Conservation (phyloP, 2,113 vertebrate genomes). For the Cichladusa arquata region DNA sequence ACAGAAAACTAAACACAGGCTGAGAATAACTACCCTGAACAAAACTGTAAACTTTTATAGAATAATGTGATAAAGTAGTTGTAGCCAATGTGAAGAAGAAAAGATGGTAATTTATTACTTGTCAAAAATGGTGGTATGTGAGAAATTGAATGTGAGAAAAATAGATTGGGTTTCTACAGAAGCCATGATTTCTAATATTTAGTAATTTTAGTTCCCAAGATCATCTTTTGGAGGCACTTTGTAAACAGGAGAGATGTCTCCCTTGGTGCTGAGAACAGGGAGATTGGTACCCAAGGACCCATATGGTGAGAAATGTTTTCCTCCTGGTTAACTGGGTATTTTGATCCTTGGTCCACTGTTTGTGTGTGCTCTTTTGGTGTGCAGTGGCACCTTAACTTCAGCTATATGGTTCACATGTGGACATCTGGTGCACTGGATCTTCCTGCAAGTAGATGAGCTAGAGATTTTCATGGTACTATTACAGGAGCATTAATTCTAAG, state of each 20-base stretch:
- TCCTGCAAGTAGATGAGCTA: not conserved
- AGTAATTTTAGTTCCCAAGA: not conserved
- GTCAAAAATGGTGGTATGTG: not conserved
- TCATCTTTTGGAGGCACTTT: not conserved
- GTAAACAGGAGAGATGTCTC: not conserved
- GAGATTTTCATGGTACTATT: not conserved
- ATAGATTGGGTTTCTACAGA: not conserved
- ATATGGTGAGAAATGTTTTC: not conserved
- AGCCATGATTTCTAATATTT: not conserved
- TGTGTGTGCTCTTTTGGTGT: not conserved
- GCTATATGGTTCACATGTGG: not conserved
- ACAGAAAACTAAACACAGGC: not conserved
- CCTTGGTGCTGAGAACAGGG: not conserved
- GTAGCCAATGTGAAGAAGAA: not conserved
- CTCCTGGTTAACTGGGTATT: not conserved
- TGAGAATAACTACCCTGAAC: not conserved
- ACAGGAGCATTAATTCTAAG: not conserved
- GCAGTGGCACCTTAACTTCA: not conserved
- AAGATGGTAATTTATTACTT: not conserved
- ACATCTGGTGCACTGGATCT: not conserved
- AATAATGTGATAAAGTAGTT: not conserved
- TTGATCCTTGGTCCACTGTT: rapidly evolving
- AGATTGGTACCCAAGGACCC: not conserved
- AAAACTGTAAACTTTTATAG: not conserved
- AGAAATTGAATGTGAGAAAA: not conserved